Evolutionary conservation across 1,140 invertebrate genomes (phyloP), one percentile per base, ranked within the genome.

Genomic region (Homalodisca vitripennis): DNA sequence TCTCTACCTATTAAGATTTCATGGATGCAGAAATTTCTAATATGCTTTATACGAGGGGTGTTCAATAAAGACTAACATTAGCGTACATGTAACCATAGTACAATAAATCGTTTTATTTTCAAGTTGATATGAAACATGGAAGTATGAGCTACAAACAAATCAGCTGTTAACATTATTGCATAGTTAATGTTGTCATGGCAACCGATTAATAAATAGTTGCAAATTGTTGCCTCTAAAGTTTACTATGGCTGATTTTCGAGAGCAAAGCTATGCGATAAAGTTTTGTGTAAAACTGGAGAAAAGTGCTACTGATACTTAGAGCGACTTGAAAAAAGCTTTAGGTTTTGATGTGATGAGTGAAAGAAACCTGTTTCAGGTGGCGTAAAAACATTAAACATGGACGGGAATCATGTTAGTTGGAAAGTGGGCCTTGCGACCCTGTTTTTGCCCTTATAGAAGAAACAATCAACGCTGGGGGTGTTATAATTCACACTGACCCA

Each of bases 281-380:
- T 70, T 70, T 70, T 72, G 66, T 64, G 68, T 47, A 27, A 65
- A 67, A 68, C 30, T 70, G 2, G 30, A 26, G 26, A 67, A 70
- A 67, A 62, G 1, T 32, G 69, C 41, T 10, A 68, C 53, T 10
- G 68, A 70, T 31, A 72, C 69, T 31, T 51, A 63, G 22, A 47
- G 32, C 6, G 47, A 67, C 32, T 51, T 72, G 24, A 53, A 32
- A 26, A 51, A 67, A 51, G 34, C 48, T 53, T 70, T 70, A 24
- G 64, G 57, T 27, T 2, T 20, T 60, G 31, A 72, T 31, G n/a
- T 55, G 12, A 63, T 70, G 34, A 62, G 67, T 69, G 26, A 60
- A 60, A 60, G 14, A 30, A n/a, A 60, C 26, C 14, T 60, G 55
- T 60, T 60, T 60, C n/a, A 60, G 55, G 55, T 27, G 14, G 26